Conservation (phyloP, 2,888 invertebrate genomes). For the Spatulosminthurus flaviceps region DNA sequence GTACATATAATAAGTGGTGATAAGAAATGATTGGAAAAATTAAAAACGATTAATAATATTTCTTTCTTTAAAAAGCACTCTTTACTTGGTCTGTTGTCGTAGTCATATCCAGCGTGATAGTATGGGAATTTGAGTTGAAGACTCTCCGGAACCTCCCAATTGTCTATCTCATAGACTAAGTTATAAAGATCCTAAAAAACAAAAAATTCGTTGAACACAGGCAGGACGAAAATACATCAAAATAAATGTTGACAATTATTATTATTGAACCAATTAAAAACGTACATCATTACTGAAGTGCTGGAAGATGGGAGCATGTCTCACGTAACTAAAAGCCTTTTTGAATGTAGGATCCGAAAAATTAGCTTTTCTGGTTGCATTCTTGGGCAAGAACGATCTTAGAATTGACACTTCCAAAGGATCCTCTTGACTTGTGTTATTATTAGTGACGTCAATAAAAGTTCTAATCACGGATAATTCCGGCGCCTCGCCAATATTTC, state of each 20-base stretch:
- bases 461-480: no score
- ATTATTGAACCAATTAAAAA: not conserved
- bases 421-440: not conserved
- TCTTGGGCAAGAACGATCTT: not conserved
- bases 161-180: not conserved
- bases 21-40: not conserved
- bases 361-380: not conserved
- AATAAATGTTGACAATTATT: not conserved
- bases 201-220: not conserved
- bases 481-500: no score
- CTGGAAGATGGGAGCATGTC: not conserved
- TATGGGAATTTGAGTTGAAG: not conserved
- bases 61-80: no score
- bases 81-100: slow-evolving; percentile 19
- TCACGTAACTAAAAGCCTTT: slow-evolving; percentile 9
- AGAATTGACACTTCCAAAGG: not conserved
- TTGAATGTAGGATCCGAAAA: not conserved
- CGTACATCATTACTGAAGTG: not conserved
- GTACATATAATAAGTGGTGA: not conserved
- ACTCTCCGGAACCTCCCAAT: not conserved
- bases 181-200: not conserved
- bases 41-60: not conserved
- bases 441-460: no score
- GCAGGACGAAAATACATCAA: no score
- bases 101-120: slow-evolving; percentile 18